Conservation (phyloP, 92 coral and sea anemone genomes). For the Zoanthus solanderi region DNA sequence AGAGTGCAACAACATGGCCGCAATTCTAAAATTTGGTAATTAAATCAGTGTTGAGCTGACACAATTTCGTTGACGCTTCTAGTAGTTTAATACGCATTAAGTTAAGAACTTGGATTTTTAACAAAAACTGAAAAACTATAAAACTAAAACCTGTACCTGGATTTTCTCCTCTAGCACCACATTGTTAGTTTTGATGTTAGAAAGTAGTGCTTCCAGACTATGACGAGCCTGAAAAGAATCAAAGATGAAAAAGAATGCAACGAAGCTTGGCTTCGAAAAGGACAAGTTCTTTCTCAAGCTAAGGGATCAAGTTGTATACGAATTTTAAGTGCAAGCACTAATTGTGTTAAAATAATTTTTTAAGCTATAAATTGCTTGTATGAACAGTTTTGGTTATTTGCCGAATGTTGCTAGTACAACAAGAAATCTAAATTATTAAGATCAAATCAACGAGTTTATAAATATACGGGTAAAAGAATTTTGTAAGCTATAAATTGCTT, state of each 20-base stretch:
- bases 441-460: too few relatives aligned
- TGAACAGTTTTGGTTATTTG: too few relatives aligned
- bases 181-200: conserved; percentile 86
- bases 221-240: conserved; percentile 78
- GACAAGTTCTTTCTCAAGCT: neutral
- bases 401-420: too few relatives aligned
- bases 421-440: too few relatives aligned
- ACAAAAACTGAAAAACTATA: too few relatives aligned
- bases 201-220: conserved; percentile 80
- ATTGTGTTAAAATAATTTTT: neutral
- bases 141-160: conserved; percentile 64
- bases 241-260: neutral
- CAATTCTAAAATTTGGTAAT: too few relatives aligned
- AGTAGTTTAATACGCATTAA: too few relatives aligned
- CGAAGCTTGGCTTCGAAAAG: neutral
- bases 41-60: too few relatives aligned
- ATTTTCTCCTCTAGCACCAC: conserved; percentile 85
- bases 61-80: too few relatives aligned
- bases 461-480: too few relatives aligned
- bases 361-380: neutral
- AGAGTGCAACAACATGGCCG: too few relatives aligned
- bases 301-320: neutral
- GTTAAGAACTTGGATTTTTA: too few relatives aligned
- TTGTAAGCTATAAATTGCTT: neutral
- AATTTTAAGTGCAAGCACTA: neutral